phyloP scores from a whole-genome alignment of 2,888 invertebrate genomes.

The Cephonodes hylas region DNA sequence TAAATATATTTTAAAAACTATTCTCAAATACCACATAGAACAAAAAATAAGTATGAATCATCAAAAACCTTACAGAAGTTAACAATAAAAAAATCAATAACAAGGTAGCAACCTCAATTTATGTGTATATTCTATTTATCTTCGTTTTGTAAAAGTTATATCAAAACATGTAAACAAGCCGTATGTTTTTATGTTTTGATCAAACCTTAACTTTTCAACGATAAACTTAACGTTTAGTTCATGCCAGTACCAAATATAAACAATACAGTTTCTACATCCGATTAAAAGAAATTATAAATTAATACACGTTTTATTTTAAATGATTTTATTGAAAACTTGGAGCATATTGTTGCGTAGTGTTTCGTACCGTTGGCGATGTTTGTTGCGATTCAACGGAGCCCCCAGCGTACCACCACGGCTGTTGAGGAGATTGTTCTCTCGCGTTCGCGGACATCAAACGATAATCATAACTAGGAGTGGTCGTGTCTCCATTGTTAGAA shows the following conservation, averaged over 20 bases:
- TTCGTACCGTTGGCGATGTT: constrained; percentile 70
- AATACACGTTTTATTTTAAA: not conserved
- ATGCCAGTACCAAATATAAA: not conserved
- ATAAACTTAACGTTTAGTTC: no score
- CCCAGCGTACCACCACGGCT: constrained; percentile 88
- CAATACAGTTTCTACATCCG: not conserved
- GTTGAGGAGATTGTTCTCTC: constrained; percentile 72
- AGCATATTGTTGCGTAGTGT: not conserved
- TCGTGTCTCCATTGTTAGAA: constrained; percentile 85
- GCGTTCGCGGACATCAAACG: constrained; percentile 83
- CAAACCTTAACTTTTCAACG: no score
- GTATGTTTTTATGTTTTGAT: no score
- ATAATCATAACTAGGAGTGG: constrained; percentile 87
- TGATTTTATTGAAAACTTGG: not conserved
- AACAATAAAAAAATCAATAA: no score
- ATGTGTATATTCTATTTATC: no score
- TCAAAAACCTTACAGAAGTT: no score
- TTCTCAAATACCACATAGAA: no score
- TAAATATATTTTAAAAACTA: no score
- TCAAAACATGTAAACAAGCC: no score
- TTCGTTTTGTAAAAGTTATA: no score
- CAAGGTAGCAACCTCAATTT: no score
- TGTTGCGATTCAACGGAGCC: constrained; percentile 81
- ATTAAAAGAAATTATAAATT: not conserved
- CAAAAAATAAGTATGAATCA: no score